A percentile compares a stretch with the other conserved stretches of the same genome.
Evolutionary conservation across 53 echinoderm and acorn worm species (phyloP).

Genomic region (Actinopyga echinites): DNA sequence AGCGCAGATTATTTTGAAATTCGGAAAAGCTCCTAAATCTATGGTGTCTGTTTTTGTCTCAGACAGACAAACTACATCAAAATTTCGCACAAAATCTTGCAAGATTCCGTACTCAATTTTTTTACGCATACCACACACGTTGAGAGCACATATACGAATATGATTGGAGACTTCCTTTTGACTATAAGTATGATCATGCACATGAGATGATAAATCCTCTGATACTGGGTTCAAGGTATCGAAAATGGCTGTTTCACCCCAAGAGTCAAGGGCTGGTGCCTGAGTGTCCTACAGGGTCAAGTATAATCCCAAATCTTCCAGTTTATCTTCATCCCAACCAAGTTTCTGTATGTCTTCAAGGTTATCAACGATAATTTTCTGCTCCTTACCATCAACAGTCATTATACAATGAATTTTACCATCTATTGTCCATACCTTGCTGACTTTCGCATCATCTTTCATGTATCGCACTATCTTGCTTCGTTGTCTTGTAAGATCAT

Average conservation of each 20-base stretch:
- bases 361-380: not conserved
- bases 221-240: no score
- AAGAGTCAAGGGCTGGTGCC: not conserved
- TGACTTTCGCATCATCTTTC: not conserved
- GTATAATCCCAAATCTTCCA: not conserved
- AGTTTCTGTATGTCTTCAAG: not conserved
- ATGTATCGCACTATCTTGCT: not conserved
- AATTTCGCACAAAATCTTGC: not conserved
- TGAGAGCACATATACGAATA: no score
- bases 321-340: not conserved
- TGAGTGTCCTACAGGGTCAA: not conserved
- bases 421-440: not conserved
- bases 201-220: no score
- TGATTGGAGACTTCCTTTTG: no score
- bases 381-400: not conserved
- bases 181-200: no score
- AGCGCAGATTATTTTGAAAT: not conserved
- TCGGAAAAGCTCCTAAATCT: not conserved
- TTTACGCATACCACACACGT: no score
- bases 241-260: not conserved
- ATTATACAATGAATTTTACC: not conserved
- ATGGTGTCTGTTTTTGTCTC: not conserved
- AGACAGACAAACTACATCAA: no score
- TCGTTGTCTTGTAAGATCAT: not conserved
- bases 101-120: not conserved